Conservation (phyloP, 2,113 vertebrate genomes). For the Sprattus sprattus region DNA sequence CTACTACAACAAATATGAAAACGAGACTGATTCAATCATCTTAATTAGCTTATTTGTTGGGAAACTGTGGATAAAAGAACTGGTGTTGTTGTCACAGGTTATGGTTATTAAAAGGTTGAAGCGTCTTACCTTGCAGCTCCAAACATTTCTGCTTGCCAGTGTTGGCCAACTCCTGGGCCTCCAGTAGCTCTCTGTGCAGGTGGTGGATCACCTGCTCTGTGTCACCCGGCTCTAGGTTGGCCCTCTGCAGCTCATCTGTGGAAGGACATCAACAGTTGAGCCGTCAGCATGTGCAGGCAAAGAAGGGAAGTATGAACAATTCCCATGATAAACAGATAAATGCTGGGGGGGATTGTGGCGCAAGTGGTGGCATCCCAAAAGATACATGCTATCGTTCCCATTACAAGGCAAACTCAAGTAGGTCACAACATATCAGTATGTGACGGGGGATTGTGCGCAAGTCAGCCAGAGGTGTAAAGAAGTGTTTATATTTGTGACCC, state of each 20-base stretch:
- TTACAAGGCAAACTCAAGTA: too few species aligned
- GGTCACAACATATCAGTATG: too few species aligned
- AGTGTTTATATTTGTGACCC: too few species aligned
- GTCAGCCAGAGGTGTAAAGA: too few species aligned
- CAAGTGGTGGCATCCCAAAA: not conserved
- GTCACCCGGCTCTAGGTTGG: slow-evolving; percentile 83
- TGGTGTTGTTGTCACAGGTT: not conserved
- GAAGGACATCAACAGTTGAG: not conserved
- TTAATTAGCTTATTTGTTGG: too few species aligned
- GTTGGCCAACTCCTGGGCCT: slow-evolving; percentile 95
- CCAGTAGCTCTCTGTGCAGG: slow-evolving; percentile 88
- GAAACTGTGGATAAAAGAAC: not conserved
- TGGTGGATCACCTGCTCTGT: slow-evolving; percentile 91
- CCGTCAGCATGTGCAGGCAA: not conserved
- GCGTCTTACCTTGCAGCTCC: slow-evolving; percentile 87
- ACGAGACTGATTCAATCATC: too few species aligned
- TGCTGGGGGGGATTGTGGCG: not conserved
- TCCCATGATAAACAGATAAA: too few species aligned
- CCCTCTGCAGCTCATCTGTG: slow-evolving; percentile 85
- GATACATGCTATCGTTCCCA: too few species aligned
- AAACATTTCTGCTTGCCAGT: slow-evolving; percentile 93
- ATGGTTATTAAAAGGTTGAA: slow-evolving; percentile 30
- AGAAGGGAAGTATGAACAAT: too few species aligned
- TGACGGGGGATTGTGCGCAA: not conserved
- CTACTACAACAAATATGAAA: too few species aligned